Percentiles rank a stretch among this genome's conserved stretches.
These are phyloP conservation scores for Teleopsis dalmanni DNA, from an alignment of 1,140 invertebrate genomes.

Conservation along the genomic window DNA sequence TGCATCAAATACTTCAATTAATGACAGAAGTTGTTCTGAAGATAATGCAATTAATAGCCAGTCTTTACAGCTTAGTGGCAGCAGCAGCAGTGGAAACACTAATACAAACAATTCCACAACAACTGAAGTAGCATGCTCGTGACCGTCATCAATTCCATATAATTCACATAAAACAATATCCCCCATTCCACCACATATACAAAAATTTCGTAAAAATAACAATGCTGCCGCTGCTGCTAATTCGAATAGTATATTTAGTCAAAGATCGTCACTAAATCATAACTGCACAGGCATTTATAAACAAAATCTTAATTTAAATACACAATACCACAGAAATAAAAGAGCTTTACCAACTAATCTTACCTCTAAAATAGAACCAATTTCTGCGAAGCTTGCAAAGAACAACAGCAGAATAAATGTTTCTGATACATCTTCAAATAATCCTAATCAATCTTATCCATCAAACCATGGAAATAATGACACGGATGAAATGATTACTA, in stretches of 20 bases:
- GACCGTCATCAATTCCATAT: constrained; percentile 18
- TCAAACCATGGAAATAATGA: constrained; percentile 6
- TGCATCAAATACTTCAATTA: constrained; percentile 8
- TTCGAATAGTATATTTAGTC: constrained; percentile 42
- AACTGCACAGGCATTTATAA: constrained; percentile 13
- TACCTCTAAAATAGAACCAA: too few species aligned
- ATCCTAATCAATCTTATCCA: too few species aligned
- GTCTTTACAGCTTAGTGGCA: too few species aligned
- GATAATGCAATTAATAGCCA: neutral
- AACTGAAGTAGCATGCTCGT: constrained; percentile 41
- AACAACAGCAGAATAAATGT: too few species aligned
- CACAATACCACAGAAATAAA: too few species aligned
- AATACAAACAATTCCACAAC: constrained; percentile 15
- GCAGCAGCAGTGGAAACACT: constrained; percentile 2
- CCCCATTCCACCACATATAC: constrained; percentile 25
- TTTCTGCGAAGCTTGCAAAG: too few species aligned
- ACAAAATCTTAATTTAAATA: too few species aligned
- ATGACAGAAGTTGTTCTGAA: neutral
- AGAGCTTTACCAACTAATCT: too few species aligned
- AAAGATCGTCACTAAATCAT: constrained; percentile 27
- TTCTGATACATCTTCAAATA: too few species aligned
- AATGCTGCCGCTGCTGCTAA: constrained; percentile 40
- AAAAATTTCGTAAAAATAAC: constrained; percentile 42
- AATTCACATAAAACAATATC: constrained; percentile 5
- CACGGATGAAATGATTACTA: constrained; percentile 8